Conservation (phyloP, 2,888 invertebrate species). For the Gerosis bhagava region DNA sequence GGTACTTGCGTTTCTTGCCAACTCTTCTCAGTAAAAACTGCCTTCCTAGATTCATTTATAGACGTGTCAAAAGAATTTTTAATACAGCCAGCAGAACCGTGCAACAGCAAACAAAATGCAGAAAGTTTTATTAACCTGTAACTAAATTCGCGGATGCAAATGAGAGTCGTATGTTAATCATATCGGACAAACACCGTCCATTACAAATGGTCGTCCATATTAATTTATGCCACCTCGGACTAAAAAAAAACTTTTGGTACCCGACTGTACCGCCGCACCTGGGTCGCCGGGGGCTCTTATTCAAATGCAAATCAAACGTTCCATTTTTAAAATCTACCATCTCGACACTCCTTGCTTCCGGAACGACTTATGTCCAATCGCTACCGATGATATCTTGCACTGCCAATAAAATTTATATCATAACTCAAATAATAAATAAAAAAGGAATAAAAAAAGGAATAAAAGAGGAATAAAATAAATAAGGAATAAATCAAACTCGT, state of each 20-base stretch:
- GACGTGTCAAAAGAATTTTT: too few relatives aligned
- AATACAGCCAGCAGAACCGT: too few relatives aligned
- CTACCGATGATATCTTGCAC: conserved; percentile 48
- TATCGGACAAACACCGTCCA: conserved; percentile 46
- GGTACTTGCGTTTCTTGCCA: too few relatives aligned
- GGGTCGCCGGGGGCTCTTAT: conserved; percentile 80
- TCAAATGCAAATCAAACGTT: conserved; percentile 83
- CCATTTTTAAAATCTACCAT: conserved; percentile 82
- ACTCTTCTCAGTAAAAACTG: too few relatives aligned
- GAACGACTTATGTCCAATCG: conserved; percentile 76
- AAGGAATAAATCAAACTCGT: too few relatives aligned
- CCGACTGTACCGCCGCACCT: conserved; percentile 73
- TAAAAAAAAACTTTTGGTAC: conserved; percentile 57
- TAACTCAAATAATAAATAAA: too few relatives aligned
- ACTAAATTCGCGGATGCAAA: too few relatives aligned
- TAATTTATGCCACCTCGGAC: conserved; percentile 44
- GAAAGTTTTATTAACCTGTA: conserved; percentile 34
- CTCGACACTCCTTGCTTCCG: conserved; percentile 76
- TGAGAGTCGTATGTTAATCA: conserved; percentile 55
- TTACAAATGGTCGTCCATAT: conserved; percentile 68
- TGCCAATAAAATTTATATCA: conserved; percentile 41
- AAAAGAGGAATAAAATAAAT: too few relatives aligned
- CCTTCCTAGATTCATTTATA: too few relatives aligned
- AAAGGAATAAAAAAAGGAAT: too few relatives aligned
- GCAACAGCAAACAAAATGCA: too few relatives aligned